phyloP scores from a whole-genome alignment of 1,140 invertebrate species.

The Notospermus geniculatus region DNA sequence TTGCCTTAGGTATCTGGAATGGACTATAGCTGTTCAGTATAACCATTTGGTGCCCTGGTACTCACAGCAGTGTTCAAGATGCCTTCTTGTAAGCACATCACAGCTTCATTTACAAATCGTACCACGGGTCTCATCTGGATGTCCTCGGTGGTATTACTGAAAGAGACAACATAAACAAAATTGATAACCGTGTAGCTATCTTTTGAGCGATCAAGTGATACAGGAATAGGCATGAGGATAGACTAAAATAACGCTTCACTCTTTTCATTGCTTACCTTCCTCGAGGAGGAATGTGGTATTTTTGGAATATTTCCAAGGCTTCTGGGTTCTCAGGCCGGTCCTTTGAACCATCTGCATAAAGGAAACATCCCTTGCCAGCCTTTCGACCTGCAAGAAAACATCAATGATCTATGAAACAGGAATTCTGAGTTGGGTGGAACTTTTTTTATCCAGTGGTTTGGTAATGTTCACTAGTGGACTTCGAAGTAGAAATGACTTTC shows the following conservation, averaged over 20 bases:
- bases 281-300: conserved; percentile 50
- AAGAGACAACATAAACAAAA: conserved; percentile 18
- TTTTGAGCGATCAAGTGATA: too few species aligned
- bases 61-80: conserved; percentile 87
- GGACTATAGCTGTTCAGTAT: too few species aligned
- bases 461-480: too few species aligned
- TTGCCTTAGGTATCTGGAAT: too few species aligned
- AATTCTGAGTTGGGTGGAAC: too few species aligned
- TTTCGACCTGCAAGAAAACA: conserved; percentile 85
- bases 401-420: too few species aligned
- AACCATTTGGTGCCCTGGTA: conserved; percentile 22
- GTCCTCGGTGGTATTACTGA: conserved; percentile 79
- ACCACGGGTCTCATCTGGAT: conserved; percentile 87
- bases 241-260: too few species aligned
- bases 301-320: conserved; percentile 78
- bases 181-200: too few species aligned
- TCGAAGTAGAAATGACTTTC: too few species aligned
- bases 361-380: conserved; percentile 89
- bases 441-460: too few species aligned
- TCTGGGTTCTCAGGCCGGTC: conserved; percentile 77
- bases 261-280: conserved; percentile 40
- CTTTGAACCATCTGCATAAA: conserved; percentile 82
- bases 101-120: conserved; percentile 95
- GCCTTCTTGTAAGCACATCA: conserved; percentile 94
- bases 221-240: too few species aligned